Base-by-base conservation (phyloP, 2,888 invertebrate species). In the Trisateles emortualis region DNA sequence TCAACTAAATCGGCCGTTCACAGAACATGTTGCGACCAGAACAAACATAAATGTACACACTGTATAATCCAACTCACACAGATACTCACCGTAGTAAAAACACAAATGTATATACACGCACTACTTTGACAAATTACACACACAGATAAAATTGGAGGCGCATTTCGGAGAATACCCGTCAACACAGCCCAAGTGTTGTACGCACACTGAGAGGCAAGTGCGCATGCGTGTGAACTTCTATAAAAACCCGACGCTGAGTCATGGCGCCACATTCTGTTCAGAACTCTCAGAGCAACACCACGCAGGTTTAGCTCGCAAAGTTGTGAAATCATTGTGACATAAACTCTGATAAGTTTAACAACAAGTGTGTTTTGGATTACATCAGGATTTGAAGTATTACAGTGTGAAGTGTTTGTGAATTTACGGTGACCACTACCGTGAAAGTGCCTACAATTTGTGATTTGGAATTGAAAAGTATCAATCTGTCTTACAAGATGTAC, bases 251-350 rank as follows among this genome's bases (percentile, higher is more conserved):
- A 14, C 32, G 32, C 46, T 48, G 67, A 74, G 76, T 79, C 78
- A 76, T 45, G 29, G 42, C 29, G 32, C 55, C 69, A 73, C 86
- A 92, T 83, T 90, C 78, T 65, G 69, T 71, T 53, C 60, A 61
- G 64, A 80, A 60, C 74, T 56, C 64, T 81, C 73, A 57, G 64
- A 79, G 82, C 61, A 55, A 76, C 0, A 65, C 50, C 67, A 86
- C 88, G 90, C 73, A 66, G 52, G 76, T 79, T 74, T 62, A 56
- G 54, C 52, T 66, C 58, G 64, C 63, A 59, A 83, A 84, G 70
- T 88, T 87, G 86, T 89, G 90, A 88, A 90, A 91, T 90, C 74
- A 78, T 92, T 91, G 90, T 89, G 91, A 90, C 91, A 92, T 85
- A 84, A 79, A 67, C 72, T 75, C 64, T 73, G 72, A 65, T 52